These are phyloP conservation scores for Hydractinia echinata DNA, from an alignment of 30 jellyfish, hydroid and myxozoan species.

Conservation along the genomic window DNA sequence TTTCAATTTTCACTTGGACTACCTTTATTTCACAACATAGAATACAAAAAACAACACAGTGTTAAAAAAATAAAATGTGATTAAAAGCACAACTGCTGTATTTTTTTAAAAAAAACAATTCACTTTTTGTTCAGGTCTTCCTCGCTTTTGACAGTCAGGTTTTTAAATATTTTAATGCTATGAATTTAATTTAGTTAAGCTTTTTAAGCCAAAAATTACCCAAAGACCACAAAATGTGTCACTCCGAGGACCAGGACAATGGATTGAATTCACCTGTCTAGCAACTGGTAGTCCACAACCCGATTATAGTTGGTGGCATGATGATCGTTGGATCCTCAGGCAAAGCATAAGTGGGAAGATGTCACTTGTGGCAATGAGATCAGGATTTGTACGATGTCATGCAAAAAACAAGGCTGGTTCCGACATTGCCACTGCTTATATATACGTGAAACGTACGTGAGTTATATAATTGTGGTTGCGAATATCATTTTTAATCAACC, in stretches of 20 bases:
- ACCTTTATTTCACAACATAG: too few relatives aligned
- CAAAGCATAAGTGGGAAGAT: not conserved
- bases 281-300: slow-evolving; percentile 30
- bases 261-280: slow-evolving; percentile 23
- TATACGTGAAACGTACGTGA: slow-evolving; percentile 67
- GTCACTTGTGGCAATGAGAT: slow-evolving; percentile 19
- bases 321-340: not conserved
- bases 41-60: too few relatives aligned
- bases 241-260: slow-evolving; percentile 32
- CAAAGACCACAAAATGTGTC: slow-evolving; percentile 28
- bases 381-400: slow-evolving; percentile 44
- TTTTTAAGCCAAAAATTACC: slow-evolving; percentile 1
- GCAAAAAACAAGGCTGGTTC: slow-evolving; percentile 71
- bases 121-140: too few relatives aligned
- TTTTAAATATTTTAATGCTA: slow-evolving; percentile 9
- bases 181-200: not conserved
- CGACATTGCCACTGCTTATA: slow-evolving; percentile 42
- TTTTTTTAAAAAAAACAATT: too few relatives aligned
- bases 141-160: too few relatives aligned
- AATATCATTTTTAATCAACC: too few relatives aligned
- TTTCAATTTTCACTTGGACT: too few relatives aligned
- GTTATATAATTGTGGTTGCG: too few relatives aligned
- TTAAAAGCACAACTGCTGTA: too few relatives aligned
- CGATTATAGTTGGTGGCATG: slow-evolving; percentile 20
- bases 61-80: too few relatives aligned